Evolutionary conservation across 2,888 invertebrate species (phyloP).

Genomic region (Cantharis rufa): DNA sequence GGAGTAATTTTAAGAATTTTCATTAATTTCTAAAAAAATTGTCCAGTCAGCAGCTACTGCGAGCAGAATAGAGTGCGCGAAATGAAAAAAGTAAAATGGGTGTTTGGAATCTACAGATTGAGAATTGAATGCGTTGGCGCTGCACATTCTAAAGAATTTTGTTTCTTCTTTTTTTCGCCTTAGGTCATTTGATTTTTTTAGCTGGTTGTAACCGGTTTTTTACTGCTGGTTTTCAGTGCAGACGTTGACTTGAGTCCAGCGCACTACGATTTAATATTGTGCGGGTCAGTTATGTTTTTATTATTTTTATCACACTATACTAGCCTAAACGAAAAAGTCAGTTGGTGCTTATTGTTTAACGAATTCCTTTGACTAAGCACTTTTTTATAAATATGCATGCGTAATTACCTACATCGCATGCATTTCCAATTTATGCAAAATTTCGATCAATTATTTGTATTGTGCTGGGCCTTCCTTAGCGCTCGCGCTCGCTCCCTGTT

Average conservation of each 20-base stretch:
- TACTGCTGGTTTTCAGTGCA: conserved; percentile 49
- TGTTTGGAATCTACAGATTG: conserved; percentile 12
- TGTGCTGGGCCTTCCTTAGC: background rate
- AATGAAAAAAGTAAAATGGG: conserved; percentile 13
- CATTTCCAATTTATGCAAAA: background rate
- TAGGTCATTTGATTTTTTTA: conserved; percentile 46
- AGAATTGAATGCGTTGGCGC: conserved; percentile 35
- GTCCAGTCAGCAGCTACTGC: background rate
- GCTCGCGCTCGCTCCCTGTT: background rate
- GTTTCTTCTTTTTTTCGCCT: conserved; percentile 43
- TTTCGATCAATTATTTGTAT: background rate
- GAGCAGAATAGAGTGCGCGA: background rate
- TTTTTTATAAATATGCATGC: conserved; percentile 7
- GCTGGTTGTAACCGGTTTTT: conserved; percentile 50
- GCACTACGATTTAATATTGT: conserved; percentile 53
- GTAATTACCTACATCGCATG: background rate
- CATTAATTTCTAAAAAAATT: conserved; percentile 1
- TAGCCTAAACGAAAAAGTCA: conserved; percentile 47
- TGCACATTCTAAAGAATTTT: conserved; percentile 37
- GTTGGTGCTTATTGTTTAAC: conserved; percentile 11
- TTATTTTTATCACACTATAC: conserved; percentile 52
- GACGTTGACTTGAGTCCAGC: conserved; percentile 41
- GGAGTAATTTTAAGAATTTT: conserved; percentile 11
- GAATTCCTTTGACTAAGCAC: conserved; percentile 22
- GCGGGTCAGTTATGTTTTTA: conserved; percentile 55